A percentile compares a stretch with the other conserved stretches of the same genome.
Evolutionary conservation across 2,888 invertebrate species (phyloP).

Genomic region (Chrysodeixis includens): DNA sequence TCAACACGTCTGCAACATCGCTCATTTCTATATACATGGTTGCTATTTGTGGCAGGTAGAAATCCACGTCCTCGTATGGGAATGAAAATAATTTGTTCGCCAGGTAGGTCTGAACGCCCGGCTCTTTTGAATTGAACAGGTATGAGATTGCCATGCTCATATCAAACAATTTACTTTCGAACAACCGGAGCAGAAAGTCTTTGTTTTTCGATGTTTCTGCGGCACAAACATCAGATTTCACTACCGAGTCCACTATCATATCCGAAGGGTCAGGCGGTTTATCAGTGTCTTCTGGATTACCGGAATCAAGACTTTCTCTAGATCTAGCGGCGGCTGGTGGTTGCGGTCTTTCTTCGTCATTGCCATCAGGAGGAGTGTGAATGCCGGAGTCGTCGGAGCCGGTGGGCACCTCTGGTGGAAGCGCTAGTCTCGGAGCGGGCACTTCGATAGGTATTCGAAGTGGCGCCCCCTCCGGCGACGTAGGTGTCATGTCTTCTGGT

Average conservation of each 20-base stretch:
- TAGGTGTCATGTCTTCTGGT: slow-evolving; percentile 93
- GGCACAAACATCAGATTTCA: slow-evolving; percentile 72
- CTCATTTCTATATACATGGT: slow-evolving; percentile 99
- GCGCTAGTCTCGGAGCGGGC: slow-evolving; percentile 89
- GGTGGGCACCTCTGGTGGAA: slow-evolving; percentile 84
- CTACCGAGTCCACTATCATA: slow-evolving; percentile 70
- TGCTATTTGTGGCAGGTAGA: slow-evolving; percentile 99
- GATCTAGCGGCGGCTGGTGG: slow-evolving; percentile 89
- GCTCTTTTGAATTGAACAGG: slow-evolving; percentile 99
- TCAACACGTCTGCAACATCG: slow-evolving; percentile 95
- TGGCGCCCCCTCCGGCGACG: slow-evolving; percentile 82
- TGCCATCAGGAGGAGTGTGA: slow-evolving; percentile 80
- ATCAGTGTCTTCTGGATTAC: slow-evolving; percentile 90
- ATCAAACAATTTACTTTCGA: slow-evolving; percentile 98
- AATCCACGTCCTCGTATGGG: slow-evolving; percentile 97
- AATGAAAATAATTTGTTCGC: slow-evolving; percentile 99
- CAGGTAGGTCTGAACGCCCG: slow-evolving; percentile 98
- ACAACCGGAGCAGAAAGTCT: slow-evolving; percentile 95
- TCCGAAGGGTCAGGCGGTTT: slow-evolving; percentile 85
- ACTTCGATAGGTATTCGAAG: slow-evolving; percentile 79
- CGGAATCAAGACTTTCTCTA: slow-evolving; percentile 93
- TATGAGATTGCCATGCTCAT: slow-evolving; percentile 99
- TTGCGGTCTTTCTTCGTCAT: slow-evolving; percentile 87
- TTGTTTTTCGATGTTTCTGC: slow-evolving; percentile 87
- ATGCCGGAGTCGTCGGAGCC: slow-evolving; percentile 96